Conservation (phyloP, 2,888 invertebrate species). For the Hypsopygia costalis region DNA sequence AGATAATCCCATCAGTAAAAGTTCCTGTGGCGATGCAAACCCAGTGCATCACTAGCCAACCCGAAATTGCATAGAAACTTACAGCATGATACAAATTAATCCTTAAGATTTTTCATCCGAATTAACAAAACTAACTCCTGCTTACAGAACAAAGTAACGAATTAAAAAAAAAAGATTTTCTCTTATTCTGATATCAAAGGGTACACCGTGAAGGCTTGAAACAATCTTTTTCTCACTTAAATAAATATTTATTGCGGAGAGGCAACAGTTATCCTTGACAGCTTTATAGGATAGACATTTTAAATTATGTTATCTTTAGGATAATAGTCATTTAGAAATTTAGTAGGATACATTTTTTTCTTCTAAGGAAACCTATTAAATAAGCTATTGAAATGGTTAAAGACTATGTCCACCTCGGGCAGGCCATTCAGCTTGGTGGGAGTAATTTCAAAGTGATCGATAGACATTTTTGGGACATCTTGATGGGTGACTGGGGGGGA, state of each 20-base stretch:
- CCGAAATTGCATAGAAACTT: background rate
- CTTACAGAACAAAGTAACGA: slow-evolving; percentile 14
- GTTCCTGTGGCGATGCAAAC: no score
- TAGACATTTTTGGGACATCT: no score
- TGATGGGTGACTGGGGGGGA: no score
- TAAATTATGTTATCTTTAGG: slow-evolving; percentile 28
- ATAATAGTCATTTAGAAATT: no score
- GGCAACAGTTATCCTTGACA: slow-evolving; percentile 36
- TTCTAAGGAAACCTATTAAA: no score
- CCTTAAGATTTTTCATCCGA: background rate
- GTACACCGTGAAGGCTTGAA: slow-evolving; percentile 33
- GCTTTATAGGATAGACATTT: slow-evolving; percentile 29
- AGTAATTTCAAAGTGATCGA: no score
- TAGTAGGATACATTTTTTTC: no score
- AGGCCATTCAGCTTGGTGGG: no score
- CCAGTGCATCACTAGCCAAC: no score
- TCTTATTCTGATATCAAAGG: slow-evolving; percentile 34
- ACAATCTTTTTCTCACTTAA: slow-evolving; percentile 37
- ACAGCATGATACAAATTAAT: background rate
- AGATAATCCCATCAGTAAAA: no score
- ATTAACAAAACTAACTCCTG: background rate
- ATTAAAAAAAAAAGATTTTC: slow-evolving; percentile 22
- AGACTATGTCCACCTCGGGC: no score
- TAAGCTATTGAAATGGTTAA: no score
- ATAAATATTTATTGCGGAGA: slow-evolving; percentile 46